phyloP scores from a whole-genome alignment of 2,797 vertebrate genomes.

The Hylomyscus alleni region DNA sequence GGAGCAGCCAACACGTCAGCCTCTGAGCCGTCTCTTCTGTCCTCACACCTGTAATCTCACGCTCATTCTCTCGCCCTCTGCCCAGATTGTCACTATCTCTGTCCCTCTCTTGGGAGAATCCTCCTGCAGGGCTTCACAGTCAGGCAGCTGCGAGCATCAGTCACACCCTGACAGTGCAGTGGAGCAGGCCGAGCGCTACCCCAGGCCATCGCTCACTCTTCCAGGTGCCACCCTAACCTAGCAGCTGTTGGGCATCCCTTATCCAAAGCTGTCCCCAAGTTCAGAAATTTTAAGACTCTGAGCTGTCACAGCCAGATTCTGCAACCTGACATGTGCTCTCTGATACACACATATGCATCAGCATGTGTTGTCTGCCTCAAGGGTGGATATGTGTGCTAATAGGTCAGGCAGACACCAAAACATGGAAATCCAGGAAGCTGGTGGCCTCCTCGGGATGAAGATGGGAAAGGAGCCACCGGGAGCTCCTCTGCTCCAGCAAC shows the following conservation, averaged over 20 bases:
- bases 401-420: neutral
- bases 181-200: neutral
- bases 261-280: neutral
- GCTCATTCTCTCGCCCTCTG: neutral
- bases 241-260: neutral
- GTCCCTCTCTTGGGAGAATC: neutral
- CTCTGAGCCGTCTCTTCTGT: neutral
- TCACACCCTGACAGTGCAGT: neutral
- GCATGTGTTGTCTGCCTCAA: neutral
- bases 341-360: neutral
- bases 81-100: neutral
- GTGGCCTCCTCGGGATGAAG: neutral
- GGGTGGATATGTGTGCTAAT: neutral
- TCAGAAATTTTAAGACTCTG: neutral
- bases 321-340: neutral
- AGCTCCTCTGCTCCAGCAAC: neutral
- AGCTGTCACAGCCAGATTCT: neutral
- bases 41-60: neutral
- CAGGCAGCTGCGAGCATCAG: neutral
- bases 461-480: neutral
- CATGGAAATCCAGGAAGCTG: neutral
- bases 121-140: rapidly evolving
- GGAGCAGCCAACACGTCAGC: neutral
- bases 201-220: neutral
- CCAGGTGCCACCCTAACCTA: neutral